Base-by-base conservation (phyloP, 2,113 vertebrate species). In the Pungitius pungitius region DNA sequence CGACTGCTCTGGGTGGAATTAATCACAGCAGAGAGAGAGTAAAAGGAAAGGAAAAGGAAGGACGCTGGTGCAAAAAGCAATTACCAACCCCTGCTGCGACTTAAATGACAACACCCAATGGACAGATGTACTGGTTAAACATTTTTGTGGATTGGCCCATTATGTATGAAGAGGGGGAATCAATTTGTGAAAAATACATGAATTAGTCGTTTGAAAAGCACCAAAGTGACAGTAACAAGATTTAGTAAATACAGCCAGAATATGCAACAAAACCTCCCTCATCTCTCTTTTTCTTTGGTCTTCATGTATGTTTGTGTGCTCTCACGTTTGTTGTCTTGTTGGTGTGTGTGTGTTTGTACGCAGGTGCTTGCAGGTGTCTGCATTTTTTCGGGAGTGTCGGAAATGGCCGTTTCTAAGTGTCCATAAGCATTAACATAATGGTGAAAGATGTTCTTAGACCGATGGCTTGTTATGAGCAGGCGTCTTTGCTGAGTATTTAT, bases 81-180 rank as follows among this genome's bases (percentile, higher is more conserved):
- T 89, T 89, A 93, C 80, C 82, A 78, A 82, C 75, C 82, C 88
- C 85, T 60, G 89, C 89, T 83, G 91, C 45, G 91, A 83, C 86
- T 89, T 93, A 93, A 95, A 94, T 83, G 88, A 94, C 87, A 88
- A 88, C 66, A 93, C 88, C 92, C 93, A 93, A 92, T 71, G 84
- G 93, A 94, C 86, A 89, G 78, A 88, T 89, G 90, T 79, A 90
- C 93, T 92, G 89, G 91, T 94, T 95, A 95, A 95, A 96, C 81
- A 90, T 83, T 83, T 87, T 90, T 61, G 88, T 91, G 85, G 90
- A 93, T 90, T 89, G 92, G 91, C 82, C 93, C 94, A 95, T 97
- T 96, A 96, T 90, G 92, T 27, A 62, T 88, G 90, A 94, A 94
- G 92, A 85, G 62, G 89, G 88, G 76, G 70, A 80, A 88, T 91